Conservation (phyloP, 1,140 invertebrate species). For the Copidosoma floridanum region DNA sequence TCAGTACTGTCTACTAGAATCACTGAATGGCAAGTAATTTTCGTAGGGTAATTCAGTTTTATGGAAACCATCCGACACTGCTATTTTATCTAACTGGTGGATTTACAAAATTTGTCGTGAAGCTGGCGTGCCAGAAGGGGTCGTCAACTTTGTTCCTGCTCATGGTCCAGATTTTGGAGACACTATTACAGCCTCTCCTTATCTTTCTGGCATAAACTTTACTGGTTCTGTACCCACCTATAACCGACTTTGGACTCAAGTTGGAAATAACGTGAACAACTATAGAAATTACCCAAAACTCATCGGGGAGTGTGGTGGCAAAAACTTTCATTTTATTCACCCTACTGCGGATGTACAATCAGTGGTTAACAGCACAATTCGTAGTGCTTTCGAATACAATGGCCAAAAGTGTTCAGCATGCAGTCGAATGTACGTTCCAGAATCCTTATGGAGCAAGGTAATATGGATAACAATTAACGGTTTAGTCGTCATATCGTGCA, state of each 20-base stretch:
- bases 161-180: constrained; percentile 95
- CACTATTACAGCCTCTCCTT: constrained; percentile 79
- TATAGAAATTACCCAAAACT: constrained; percentile 92
- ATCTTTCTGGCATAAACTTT: constrained; percentile 95
- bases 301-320: constrained; percentile 96
- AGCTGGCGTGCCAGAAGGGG: constrained; percentile 90
- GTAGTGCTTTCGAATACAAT: constrained; percentile 91
- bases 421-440: constrained; percentile 92
- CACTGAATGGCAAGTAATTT: constrained; percentile 27
- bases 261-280: constrained; percentile 82
- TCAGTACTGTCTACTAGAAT: too few relatives aligned
- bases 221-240: constrained; percentile 97
- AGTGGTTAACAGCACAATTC: constrained; percentile 82
- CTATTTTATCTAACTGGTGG: constrained; percentile 92
- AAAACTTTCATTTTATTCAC: constrained; percentile 98
- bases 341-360: constrained; percentile 81
- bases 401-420: constrained; percentile 99
- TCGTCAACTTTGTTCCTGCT: constrained; percentile 96
- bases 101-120: constrained; percentile 92
- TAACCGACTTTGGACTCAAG: constrained; percentile 87
- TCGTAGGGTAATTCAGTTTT: constrained; percentile 91
- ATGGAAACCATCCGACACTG: constrained; percentile 99
- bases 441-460: constrained; percentile 83
- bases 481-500: too few relatives aligned
- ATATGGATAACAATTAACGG: constrained; percentile 25